Evolutionary conservation across 2,113 vertebrate species (phyloP), one percentile per base, ranked within the genome.

Genomic region (Ictalurus punctatus): DNA sequence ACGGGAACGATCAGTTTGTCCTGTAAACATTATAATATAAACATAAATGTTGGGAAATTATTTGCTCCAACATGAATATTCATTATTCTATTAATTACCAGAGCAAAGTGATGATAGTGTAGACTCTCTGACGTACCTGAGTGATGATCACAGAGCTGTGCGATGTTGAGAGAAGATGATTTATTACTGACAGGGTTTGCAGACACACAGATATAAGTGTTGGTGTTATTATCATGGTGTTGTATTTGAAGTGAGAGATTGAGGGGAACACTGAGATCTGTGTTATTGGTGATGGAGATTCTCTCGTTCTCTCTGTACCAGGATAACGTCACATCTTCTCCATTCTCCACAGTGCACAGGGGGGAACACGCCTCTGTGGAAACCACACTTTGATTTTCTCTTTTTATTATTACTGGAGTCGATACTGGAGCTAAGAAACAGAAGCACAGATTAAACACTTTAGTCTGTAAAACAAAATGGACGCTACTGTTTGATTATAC

Each of bases 281-380:
- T 61, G 71, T 54, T 80, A 81, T 52, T 84, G 85, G 79, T 85
- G 34, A 71, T 34, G 71, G 37, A 52, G 30, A 91, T 73, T 63
- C 37, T 84, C 34, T 87, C 59, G 30, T 56, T 44, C 40, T 63
- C 73, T 91, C 90, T 48, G 48, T 48, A 48, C 48, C 48, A 48
- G 48, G 48, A 48, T 48, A 56, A 56, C 54, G 1, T 56, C 54
- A 56, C 54, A 56, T 56, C 54, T 80, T 37, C 85, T 74, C 87
- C 87, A 83, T 88, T 90, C 76, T 86, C 21, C 84, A 90, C 90
- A 83, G 69, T 37, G 44, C 84, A 91, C 86, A 81, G n/a, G 63
- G 27, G 71, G 61, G 19, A 69, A 86, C 88, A 89, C 27, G 0
- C 7, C 19, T 59, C 84, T 37, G 25, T 56, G 27, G 44, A 12